These are phyloP conservation scores for Falcaria lacertinaria DNA, from an alignment of 2,888 invertebrate genomes.

Conservation along the genomic window DNA sequence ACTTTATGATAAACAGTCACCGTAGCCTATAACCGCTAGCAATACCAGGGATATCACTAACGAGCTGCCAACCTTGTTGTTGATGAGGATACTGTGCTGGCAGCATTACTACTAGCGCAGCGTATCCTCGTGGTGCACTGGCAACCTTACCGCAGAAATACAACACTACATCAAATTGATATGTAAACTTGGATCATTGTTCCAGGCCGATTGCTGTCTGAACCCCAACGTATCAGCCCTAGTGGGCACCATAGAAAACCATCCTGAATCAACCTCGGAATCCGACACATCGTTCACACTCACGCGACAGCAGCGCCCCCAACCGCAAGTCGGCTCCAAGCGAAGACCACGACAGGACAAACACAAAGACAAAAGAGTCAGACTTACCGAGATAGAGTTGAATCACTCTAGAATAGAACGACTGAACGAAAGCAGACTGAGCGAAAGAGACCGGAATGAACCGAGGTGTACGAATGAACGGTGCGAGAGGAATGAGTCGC, in stretches of 20 bases:
- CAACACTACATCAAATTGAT: no score
- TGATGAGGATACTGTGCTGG: no score
- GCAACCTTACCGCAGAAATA: no score
- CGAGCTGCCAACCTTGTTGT: no score
- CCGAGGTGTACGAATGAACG: slow-evolving; percentile 7
- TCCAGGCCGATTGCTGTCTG: slow-evolving; percentile 72
- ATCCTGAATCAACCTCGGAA: slow-evolving; percentile 71
- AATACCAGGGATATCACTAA: no score
- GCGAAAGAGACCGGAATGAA: slow-evolving; percentile 9
- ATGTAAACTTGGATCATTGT: no score
- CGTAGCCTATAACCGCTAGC: no score
- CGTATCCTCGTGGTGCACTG: no score
- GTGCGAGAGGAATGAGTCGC: slow-evolving; percentile 15
- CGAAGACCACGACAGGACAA: slow-evolving; percentile 59
- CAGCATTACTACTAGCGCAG: no score
- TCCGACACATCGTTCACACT: slow-evolving; percentile 70
- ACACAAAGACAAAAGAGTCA: slow-evolving; percentile 42
- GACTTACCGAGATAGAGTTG: slow-evolving; percentile 12
- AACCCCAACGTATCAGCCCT: slow-evolving; percentile 67
- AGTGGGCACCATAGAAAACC: slow-evolving; percentile 73
- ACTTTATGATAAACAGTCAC: no score
- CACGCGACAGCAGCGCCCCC: slow-evolving; percentile 65
- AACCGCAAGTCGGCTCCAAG: slow-evolving; percentile 66
- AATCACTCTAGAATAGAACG: slow-evolving; percentile 15
- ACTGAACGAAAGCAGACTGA: slow-evolving; percentile 18